Base-by-base conservation (phyloP, 2,888 invertebrate genomes). In the Idaea biselata region DNA sequence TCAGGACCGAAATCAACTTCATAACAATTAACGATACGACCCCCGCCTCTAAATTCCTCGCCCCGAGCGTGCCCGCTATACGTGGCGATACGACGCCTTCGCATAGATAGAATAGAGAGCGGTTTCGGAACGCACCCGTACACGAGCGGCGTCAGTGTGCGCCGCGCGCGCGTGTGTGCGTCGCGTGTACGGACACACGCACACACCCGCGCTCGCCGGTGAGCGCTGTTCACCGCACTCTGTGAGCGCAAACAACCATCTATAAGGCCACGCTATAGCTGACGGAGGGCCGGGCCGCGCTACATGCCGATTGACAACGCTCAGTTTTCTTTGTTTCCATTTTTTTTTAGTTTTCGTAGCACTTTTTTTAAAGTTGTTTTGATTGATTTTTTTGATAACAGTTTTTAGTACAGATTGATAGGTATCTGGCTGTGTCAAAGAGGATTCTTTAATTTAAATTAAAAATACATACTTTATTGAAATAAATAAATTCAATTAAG, bases 221-320 rank as follows among this genome's bases (percentile, higher is more conserved):
- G 91, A 91, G 91, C 92, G 91, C 92, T 92, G 92, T 92, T 92
- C 92, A 92, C 92, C 91, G 92, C 92, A 92, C 92, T 92, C 92
- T 92, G 92, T 92, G 91, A 92, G 92, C 92, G 92, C 92, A 92
- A 92, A 92, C 92, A 92, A 92, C 92, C 92, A 92, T 91, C 92
- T 92, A 92, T 92, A 92, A 92, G 92, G 92, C 92, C 92, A 92
- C 92, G 92, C 91, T 92, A 91, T 92, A 91, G 91, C 90, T 86
- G 91, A 90, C 91, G 82, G 85, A 88, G 89, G 91, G 90, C 78
- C 83, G 88, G 69, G 79, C 81, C 85, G 80, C 87, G 91, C 81
- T 80, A 74, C 81, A 83, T 73, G 89, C 89, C 88, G 88, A 73
- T 79, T 81, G 70, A 56, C 56, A 76, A 72, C 73, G 66, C 67